Base-by-base conservation (phyloP, 2,797 vertebrate species). In the Amblyraja radiata region DNA sequence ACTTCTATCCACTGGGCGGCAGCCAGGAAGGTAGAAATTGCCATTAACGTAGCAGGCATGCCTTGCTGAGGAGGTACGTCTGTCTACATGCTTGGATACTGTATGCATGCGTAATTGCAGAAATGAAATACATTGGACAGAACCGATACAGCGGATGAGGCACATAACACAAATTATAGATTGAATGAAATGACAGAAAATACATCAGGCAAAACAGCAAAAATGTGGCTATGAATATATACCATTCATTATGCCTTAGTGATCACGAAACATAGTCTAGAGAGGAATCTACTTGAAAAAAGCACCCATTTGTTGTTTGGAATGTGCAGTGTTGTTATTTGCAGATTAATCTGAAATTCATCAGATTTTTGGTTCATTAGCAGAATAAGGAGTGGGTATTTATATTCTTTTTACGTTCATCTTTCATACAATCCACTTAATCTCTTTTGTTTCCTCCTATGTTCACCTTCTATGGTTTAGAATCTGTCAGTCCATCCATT, bases 401-500 rank as follows among this genome's bases (percentile, higher is more conserved):
- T 65, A 13, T 32, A 36, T 90, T 65, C 65, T 71, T 71, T 90
- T 36, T 71, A 10, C 23, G 1, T 90, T 61, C n/a, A 90, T 71
- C 63, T 90, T 90, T 90, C 63, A 90, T 65, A 71, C 71, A 90
- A 90, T 90, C 86, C 32, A 39, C 32, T 63, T 68, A 71, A 71
- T 68, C 86, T 68, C 18, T 90, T 84, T 90, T 90, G 86, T 90
- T 90, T 90, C 36, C 32, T 90, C 46, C 46, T 46, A 46, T 46
- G 65, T 39, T 90, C 86, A 90, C n/a, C 86, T 81, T 88, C 58
- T 71, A 32, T 90, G 86, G 71, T 90, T 90, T 90, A 90, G 6
- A 65, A 71, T 90, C 63, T 71, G 21, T n/a, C n/a, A 32, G 61
- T 68, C 61, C 13, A 86, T 90, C 61, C 9, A 61, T n/a, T 65